Evolutionary conservation across 2,888 invertebrate genomes (phyloP), one percentile per base, ranked within the genome.

Genomic region (Acheta domesticus): DNA sequence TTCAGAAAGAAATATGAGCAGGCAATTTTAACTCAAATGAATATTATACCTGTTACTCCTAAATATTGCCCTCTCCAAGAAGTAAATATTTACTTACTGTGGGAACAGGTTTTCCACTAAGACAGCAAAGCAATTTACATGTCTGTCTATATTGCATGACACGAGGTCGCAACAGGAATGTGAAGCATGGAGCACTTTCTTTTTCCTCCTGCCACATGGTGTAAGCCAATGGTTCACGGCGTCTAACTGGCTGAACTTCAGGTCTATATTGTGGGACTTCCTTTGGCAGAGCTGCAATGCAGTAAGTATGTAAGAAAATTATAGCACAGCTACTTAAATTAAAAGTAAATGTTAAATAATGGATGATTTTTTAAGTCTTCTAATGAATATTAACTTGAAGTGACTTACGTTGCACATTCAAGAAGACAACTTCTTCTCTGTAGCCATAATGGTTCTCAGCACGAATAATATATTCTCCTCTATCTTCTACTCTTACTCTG

Each of bases 401-500:
- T 80, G 21, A 90, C 93, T 91, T 87, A 94, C 96, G 95, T 89
- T 97, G 96, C 19, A 98, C 98, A 85, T 97, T 98, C 23, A 98
- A 90, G 92, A 98, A 98, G 76, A 98, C 97, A 74, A 97, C 95
- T 88, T 98, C 98, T 88, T 98, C 98, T 84, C 96, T 91, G 85
- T 94, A 95, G 49, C 98, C 98, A 86, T 97, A 98, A 86, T 96
- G 96, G 89, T 98, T 98, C 88, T 98, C 97, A 2, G 98, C 98
- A 79, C 96, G 91, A 85, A 99, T 97, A 83, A 97, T 93, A 87
- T 98, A 99, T 87, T 99, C 98, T 83, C 99, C 99, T 85, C 97
- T 93, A 88, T 99, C 99, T 82, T 97, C 96, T 82, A 96, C 87
- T 87, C 96, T 97, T 74, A 95, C 95, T 84, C 99, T 93, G 89